Evolutionary conservation across 1,140 invertebrate genomes (phyloP), one percentile per base, ranked within the genome.

Genomic region (Tetraneura akinire): DNA sequence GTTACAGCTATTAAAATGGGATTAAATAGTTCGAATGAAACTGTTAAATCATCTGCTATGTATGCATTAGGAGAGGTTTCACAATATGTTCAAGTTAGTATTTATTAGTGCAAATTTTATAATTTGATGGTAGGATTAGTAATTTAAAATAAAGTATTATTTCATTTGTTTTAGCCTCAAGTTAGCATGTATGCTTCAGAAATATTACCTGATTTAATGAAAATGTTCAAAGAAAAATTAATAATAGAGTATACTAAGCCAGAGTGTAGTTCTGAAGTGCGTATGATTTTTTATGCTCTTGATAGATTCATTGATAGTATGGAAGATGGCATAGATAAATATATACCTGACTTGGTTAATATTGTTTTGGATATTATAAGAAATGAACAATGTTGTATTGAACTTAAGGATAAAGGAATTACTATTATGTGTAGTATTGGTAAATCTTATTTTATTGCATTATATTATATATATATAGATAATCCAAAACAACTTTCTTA

Each of bases 51-150:
- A 86, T 89, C 92, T 9, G 92, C 93, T 0, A 88, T 95, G 14
- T 95, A 93, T 86, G 91, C 93, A 1, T 86, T 95, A 1, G 93
- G 93, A 0, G 93, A 94, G 84, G 94, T 94, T 85, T 91, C 93
- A 0, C 93, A 95, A 85, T 89, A 91, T 87, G 85, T 95, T 26
- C 93, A 94, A 85, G 88, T 88, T 83, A 81, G 73, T 51, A 55
- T 45, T 23, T 74, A 26, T 37, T 16, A 47, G 14, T 55, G 49
- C 64, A 66, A 37, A 62, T 47, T 80, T 53, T 47, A 1, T n/a
- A 47, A 47, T 4, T 14, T 11, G 10, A 47, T 14, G n/a, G 21
- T 21, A 62, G 14, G 18, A 66, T 23, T 66, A n/a, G 37, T 23
- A n/a, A 60, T 18, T 68, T 29, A 47, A 68, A 9, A 26, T 42